Base-by-base conservation (phyloP, 2,797 vertebrate species). In the Anguilla pacifica region DNA sequence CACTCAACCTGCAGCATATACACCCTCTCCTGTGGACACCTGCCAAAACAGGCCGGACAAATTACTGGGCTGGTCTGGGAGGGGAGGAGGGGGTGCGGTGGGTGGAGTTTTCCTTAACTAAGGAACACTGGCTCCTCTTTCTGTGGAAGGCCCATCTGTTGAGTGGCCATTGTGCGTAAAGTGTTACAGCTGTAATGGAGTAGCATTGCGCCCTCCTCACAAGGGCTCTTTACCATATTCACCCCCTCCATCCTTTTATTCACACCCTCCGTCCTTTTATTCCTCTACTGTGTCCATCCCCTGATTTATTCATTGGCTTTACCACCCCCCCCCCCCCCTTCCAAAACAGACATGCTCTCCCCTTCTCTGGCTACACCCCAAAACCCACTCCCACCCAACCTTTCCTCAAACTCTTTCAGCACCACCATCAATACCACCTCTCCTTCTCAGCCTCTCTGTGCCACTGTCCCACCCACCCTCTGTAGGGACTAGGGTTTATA, bases 301-400 rank as follows among this genome's bases (percentile, higher is more conserved):
- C 96, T 98, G 97, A 99, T 99, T 99, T 99, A 99, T 99, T 99
- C 98, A 99, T 98, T 97, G 97, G 96, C 97, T 98, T 98, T 96
- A 97, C 95, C 95, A 96, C 95, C 95, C 94, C 96, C 95, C 94
- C 94, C 89, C 95, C 94, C 96, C 96, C 96, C 92, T 96, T 94
- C 94, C 94, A 89, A 90, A 84, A 87, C 87, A 90, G 86, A 46
- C 90, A 88, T 88, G 87, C 84, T 85, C 53, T 86, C 86, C 61
- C 91, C 85, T 90, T 90, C 89, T 90, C 91, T 90, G 87, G 96
- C 95, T 96, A 95, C 96, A 94, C 95, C 96, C 95, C 96, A 95
- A 94, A 85, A 88, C 89, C 86, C 85, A 86, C 86, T 87, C 88
- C 79, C 79, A 61, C 55, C 70, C n/a, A 89, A 22, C 82, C 53